These are phyloP conservation scores for Plecotus auritus DNA, from an alignment of 2,113 vertebrate species.

Conservation along the genomic window DNA sequence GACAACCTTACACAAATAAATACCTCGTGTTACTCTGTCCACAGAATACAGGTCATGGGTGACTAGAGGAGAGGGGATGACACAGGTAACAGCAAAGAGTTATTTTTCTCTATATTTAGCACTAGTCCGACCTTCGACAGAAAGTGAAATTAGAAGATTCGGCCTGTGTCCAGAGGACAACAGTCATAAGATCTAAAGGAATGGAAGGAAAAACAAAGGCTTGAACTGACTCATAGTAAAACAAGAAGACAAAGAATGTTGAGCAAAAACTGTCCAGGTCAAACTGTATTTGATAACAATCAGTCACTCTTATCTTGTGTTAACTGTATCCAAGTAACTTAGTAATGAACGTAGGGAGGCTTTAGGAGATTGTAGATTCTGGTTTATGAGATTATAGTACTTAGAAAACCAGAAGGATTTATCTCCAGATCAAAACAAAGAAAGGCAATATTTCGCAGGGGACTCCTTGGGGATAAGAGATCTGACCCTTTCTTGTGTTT, in stretches of 20 bases:
- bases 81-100: neutral
- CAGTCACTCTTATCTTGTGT: neutral
- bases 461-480: neutral
- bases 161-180: conserved; percentile 21
- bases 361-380: neutral
- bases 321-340: neutral
- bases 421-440: neutral
- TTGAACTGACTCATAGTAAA: neutral
- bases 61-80: neutral
- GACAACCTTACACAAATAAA: neutral
- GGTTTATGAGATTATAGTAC: neutral
- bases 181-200: neutral
- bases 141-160: neutral
- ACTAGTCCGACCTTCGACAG: neutral
- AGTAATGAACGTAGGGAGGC: neutral
- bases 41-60: neutral
- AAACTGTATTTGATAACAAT: neutral
- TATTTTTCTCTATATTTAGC: neutral
- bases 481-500: neutral
- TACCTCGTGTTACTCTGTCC: neutral
- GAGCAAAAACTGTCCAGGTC: neutral
- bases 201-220: neutral
- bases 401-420: neutral
- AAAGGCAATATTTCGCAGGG: neutral
- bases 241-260: neutral